Evolutionary conservation across 2,113 vertebrate genomes (phyloP).

Genomic region (Semnornis frantzii): DNA sequence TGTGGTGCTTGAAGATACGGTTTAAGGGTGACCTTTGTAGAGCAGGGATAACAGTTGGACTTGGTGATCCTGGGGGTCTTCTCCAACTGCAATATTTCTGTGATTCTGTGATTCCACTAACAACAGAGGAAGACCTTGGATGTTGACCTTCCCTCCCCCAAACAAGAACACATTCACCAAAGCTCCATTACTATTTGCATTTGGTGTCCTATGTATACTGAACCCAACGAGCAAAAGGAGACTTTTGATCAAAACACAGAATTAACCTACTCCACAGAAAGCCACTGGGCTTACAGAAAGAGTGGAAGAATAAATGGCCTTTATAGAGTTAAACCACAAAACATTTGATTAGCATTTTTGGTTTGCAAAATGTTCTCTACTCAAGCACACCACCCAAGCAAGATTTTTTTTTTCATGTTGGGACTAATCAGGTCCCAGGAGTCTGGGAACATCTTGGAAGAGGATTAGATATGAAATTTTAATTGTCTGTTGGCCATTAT

Average conservation of each 20-base stretch:
- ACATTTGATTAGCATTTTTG: background rate
- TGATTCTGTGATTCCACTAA: background rate
- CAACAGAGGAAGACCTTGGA: background rate
- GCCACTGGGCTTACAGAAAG: background rate
- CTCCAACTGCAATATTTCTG: no score
- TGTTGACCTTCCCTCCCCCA: background rate
- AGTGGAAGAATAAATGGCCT: background rate
- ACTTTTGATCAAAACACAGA: background rate
- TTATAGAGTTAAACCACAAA: background rate
- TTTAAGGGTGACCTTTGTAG: no score
- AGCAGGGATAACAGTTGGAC: no score
- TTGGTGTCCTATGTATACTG: background rate
- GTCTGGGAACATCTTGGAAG: background rate
- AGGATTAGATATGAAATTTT: conserved; percentile 8
- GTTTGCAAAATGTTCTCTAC: background rate
- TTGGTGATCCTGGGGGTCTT: no score
- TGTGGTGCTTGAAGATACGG: no score
- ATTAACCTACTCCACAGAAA: background rate
- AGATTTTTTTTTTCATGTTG: background rate
- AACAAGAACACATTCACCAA: background rate
- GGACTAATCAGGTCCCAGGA: background rate
- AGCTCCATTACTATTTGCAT: background rate
- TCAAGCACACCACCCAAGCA: fast-evolving
- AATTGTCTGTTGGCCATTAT: background rate
- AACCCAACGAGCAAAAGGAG: background rate